A percentile compares a stretch with the other conserved stretches of the same genome.
Evolutionary conservation across 2,888 invertebrate genomes (phyloP).

Genomic region (Herminia tarsipennalis): DNA sequence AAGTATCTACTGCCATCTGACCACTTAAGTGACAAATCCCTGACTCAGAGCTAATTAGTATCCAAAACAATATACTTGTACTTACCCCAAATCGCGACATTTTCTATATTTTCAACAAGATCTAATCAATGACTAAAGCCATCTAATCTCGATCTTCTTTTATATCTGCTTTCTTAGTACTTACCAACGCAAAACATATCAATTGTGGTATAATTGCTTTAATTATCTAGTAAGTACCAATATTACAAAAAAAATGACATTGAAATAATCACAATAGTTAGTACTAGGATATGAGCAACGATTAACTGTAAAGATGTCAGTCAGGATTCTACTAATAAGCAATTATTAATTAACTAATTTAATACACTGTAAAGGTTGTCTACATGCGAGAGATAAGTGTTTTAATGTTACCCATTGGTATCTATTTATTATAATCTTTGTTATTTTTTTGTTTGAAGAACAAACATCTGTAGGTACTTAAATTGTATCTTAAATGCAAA

Average conservation of each 20-base stretch:
- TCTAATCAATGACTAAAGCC: not conserved
- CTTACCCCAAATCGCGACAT: slow-evolving; percentile 5
- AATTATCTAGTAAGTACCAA: not conserved
- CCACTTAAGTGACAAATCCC: no score
- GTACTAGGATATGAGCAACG: not conserved
- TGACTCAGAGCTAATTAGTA: no score
- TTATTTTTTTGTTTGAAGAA: no score
- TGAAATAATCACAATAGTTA: not conserved
- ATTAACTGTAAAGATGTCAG: slow-evolving; percentile 15
- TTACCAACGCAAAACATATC: not conserved
- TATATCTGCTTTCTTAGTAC: not conserved
- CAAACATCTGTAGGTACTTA: no score
- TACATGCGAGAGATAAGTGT: not conserved
- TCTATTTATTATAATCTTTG: no score
- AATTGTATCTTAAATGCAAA: no score
- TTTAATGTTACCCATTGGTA: no score
- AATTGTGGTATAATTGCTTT: not conserved
- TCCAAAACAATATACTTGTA: not conserved
- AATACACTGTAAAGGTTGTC: slow-evolving; percentile 1
- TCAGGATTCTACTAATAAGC: slow-evolving; percentile 12
- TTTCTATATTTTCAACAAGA: not conserved
- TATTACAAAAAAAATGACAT: not conserved
- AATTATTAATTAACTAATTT: slow-evolving; percentile 9
- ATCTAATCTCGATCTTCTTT: not conserved
- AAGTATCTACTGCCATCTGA: no score